These are phyloP conservation scores for Heptranchias perlo DNA, from an alignment of 2,113 vertebrate genomes.

Conservation along the genomic window DNA sequence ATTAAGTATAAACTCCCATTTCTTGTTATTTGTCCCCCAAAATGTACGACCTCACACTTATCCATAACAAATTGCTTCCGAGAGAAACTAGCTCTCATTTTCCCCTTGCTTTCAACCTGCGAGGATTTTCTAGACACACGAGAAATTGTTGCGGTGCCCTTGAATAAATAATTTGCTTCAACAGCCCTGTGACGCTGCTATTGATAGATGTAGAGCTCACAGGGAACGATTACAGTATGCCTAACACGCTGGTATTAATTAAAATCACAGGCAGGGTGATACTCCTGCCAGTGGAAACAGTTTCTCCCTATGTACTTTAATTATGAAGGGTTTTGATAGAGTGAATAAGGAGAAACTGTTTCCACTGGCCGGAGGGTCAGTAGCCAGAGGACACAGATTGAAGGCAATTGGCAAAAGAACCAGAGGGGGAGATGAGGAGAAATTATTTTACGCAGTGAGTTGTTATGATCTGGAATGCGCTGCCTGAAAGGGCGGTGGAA, in stretches of 20 bases:
- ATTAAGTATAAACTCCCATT: background rate
- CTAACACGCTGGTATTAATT: background rate
- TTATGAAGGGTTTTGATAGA: too few species aligned
- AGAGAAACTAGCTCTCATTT: background rate
- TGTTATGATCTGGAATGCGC: too few species aligned
- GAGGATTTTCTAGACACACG: background rate
- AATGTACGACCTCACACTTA: background rate
- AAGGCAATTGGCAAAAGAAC: too few species aligned
- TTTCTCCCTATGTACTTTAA: too few species aligned
- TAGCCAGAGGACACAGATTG: too few species aligned
- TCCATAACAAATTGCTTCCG: background rate
- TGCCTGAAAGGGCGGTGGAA: too few species aligned
- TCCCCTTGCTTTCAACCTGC: background rate
- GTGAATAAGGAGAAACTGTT: too few species aligned
- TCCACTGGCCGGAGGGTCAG: too few species aligned
- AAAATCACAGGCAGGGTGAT: background rate
- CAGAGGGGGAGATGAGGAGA: too few species aligned
- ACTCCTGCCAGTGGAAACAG: too few species aligned
- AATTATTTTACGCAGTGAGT: too few species aligned
- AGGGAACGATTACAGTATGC: background rate
- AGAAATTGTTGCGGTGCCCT: background rate
- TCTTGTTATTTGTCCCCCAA: background rate
- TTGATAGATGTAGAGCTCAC: background rate
- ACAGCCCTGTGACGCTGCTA: background rate
- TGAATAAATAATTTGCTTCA: background rate